Conservation (phyloP, 2,888 invertebrate species). For the Ophion costatus region DNA sequence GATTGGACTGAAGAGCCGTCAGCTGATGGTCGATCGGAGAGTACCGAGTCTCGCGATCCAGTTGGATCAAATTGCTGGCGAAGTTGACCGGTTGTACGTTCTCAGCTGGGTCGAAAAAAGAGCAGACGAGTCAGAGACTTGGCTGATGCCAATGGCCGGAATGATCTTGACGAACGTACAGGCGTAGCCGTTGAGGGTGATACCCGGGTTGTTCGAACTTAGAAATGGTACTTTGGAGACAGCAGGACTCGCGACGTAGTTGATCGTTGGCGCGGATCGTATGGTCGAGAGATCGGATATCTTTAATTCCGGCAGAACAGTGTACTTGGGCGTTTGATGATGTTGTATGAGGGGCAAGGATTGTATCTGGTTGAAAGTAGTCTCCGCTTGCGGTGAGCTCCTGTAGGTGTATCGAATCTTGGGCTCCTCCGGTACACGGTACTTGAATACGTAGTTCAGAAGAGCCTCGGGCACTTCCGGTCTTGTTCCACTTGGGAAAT, state of each 20-base stretch:
- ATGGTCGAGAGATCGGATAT: conserved; percentile 69
- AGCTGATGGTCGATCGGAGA: conserved; percentile 39
- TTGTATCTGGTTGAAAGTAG: conserved; percentile 67
- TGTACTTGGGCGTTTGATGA: conserved; percentile 58
- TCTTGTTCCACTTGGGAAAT: conserved; percentile 35
- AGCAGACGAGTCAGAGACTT: neutral
- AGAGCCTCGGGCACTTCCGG: conserved; percentile 51
- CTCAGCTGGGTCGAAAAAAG: conserved; percentile 21
- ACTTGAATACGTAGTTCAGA: conserved; percentile 66
- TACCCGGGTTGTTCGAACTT: conserved; percentile 27
- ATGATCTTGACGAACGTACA: conserved; percentile 19
- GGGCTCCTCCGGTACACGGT: conserved; percentile 69
- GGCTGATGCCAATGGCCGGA: neutral
- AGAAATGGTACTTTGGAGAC: conserved; percentile 53
- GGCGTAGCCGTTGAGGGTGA: conserved; percentile 27
- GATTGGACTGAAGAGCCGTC: conserved; percentile 24
- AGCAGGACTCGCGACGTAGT: conserved; percentile 64
- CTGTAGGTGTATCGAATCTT: conserved; percentile 70
- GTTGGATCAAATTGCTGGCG: conserved; percentile 44
- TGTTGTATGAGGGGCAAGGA: conserved; percentile 55
- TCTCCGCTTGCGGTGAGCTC: conserved; percentile 65
- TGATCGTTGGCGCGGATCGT: conserved; percentile 69
- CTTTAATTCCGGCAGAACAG: conserved; percentile 66
- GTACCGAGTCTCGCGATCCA: conserved; percentile 44
- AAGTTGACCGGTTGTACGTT: conserved; percentile 43